Evolutionary conservation across 1,140 invertebrate species (phyloP), one percentile per base, ranked within the genome.

Genomic region (Yoshiicerus persimilis): DNA sequence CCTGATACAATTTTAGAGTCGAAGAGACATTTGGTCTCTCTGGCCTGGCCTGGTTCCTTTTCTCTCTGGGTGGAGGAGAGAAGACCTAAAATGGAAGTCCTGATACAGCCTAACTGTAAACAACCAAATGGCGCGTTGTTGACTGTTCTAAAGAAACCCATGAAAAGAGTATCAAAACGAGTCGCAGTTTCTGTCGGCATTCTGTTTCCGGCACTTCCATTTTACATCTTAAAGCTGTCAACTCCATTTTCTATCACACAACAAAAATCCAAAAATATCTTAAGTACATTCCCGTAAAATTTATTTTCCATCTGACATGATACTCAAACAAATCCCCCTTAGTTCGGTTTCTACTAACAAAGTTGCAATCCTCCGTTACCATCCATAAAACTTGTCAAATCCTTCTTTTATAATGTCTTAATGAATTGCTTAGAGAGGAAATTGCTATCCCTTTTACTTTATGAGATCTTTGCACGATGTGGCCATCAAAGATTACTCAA

Each of bases 201-300:
- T 34, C 75, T 80, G 75, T 80, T 80, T 80, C 75, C 75, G 34
- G 75, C 34, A 80, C 75, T 80, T 80, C 32, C 9, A 80, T 80
- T 80, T 80, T 80, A 80, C 34, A 80, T 80, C 34, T 80, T 38
- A 80, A 80, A 80, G 75, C 75, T 80, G 75, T 80, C 75, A 80
- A 80, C 75, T 80, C 23, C 20, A 36, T 36, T 30, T 32, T 77
- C 32, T 80, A 13, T 13, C n/a, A 80, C 13, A n/a, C n/a, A 23
- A 25, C 20, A 80, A 80, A 80, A n/a, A 10, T 80, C 75, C 75
- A 80, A 80, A 80, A 80, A 70, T 70, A 70, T 70, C 66, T 70
- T 70, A 30, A 70, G 25, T 70, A 70, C 66, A 27, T 70, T 70
- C 16, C 27, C 10, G 9, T 16, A 13, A 11, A 10, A 25, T 13